Conservation (phyloP, 2,113 vertebrate species). For the Nettapus auritus region DNA sequence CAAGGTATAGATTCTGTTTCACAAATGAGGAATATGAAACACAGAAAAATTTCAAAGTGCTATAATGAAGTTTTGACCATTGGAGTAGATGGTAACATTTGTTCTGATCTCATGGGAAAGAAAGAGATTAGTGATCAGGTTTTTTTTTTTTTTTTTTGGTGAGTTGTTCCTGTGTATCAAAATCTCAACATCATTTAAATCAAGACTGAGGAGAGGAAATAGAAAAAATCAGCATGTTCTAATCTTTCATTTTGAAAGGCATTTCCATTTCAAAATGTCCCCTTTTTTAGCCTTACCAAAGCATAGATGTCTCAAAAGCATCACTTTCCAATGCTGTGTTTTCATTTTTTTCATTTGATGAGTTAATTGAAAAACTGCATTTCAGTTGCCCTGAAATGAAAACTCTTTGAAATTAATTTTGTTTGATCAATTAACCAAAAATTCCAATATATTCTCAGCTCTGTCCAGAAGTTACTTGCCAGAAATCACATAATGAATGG, state of each 20-base stretch:
- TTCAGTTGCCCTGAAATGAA: not conserved
- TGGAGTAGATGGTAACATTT: not conserved
- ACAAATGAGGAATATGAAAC: not conserved
- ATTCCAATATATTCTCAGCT: not conserved
- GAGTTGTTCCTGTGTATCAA: not conserved
- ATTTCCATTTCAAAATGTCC: not conserved
- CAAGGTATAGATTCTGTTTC: not conserved
- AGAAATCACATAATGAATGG: not conserved
- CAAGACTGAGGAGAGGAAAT: not conserved
- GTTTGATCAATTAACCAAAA: not conserved
- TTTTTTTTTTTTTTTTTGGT: not conserved
- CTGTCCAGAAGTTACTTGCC: not conserved
- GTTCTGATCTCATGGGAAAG: not conserved
- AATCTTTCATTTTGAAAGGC: not conserved
- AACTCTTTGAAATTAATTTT: not conserved
- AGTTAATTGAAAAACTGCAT: constrained; percentile 1
- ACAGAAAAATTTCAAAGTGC: not conserved
- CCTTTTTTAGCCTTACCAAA: not conserved
- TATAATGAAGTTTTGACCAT: not conserved
- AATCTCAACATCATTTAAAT: not conserved
- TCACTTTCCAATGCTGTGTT: not conserved
- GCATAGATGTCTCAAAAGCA: not conserved
- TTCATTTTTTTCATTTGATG: not conserved
- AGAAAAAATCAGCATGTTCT: not conserved
- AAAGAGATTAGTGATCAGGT: not conserved